phyloP scores from a whole-genome alignment of 1,140 invertebrate genomes.

The Platyscapa corneri region DNA sequence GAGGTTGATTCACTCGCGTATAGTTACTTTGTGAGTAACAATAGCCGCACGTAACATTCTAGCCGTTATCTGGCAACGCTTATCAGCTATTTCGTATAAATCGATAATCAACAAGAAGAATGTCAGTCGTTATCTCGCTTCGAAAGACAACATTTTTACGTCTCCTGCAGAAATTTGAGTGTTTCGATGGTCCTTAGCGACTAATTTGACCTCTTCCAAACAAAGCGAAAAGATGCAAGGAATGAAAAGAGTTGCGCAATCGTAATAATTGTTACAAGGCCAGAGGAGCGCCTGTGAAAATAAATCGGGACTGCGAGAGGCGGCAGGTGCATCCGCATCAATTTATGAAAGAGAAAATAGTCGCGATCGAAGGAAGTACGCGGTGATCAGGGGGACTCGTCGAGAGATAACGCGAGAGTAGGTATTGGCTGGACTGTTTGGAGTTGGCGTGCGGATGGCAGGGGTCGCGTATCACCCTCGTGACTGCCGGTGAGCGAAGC shows the following conservation, averaged over 20 bases:
- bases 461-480: not conserved
- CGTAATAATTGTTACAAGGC: not conserved
- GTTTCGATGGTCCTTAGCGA: not conserved
- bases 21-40: not conserved
- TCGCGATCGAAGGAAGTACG: not conserved
- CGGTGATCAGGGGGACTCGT: not conserved
- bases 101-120: constrained; percentile 24
- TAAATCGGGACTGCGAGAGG: no score
- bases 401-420: not conserved
- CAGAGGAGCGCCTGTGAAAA: no score
- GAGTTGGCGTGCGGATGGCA: not conserved
- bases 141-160: constrained; percentile 4
- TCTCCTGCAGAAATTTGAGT: constrained; percentile 27
- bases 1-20: not conserved
- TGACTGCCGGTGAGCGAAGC: not conserved
- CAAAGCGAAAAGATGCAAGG: not conserved
- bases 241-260: not conserved
- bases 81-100: constrained; percentile 40
- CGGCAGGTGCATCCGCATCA: no score
- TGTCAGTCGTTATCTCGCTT: constrained; percentile 10
- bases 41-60: not conserved
- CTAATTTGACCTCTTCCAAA: not conserved
- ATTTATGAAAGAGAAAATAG: not conserved
- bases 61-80: constrained; percentile 21
- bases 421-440: no score